These are phyloP conservation scores for Labeo rohita DNA, from an alignment of 2,113 vertebrate genomes.

Conservation along the genomic window DNA sequence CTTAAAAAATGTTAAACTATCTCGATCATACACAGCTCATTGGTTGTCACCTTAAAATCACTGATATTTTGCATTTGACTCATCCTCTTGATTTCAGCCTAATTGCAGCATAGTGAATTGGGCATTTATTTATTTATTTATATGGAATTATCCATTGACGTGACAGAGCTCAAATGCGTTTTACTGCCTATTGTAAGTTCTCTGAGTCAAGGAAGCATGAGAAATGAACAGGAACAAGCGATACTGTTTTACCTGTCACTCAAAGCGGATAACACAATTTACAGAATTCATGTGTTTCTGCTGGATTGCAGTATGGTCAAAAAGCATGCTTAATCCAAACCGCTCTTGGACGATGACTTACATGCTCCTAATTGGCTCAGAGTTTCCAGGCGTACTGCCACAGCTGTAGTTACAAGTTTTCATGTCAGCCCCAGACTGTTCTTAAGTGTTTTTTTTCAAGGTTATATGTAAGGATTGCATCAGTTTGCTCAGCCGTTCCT, in stretches of 20 bases:
- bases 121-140: not conserved
- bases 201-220: conserved; percentile 1
- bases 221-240: not conserved
- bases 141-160: conserved; percentile 8
- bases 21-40: not conserved
- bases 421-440: not conserved
- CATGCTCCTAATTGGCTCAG: conserved; percentile 11
- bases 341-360: not conserved
- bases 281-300: not conserved
- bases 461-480: conserved; percentile 13
- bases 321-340: conserved; percentile 5
- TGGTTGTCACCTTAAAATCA: not conserved
- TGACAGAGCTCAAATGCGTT: not conserved
- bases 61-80: not conserved
- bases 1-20: not conserved
- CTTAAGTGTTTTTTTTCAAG: conserved; percentile 15
- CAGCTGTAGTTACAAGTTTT: not conserved
- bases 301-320: not conserved
- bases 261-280: not conserved
- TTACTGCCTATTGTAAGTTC: not conserved
- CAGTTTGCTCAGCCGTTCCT: not conserved
- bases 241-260: not conserved
- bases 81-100: not conserved
- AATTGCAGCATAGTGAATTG: not conserved
- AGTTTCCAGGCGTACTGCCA: conserved; percentile 8